These are phyloP conservation scores for Petrocephalus schoutedeni DNA, from an alignment of 2,797 vertebrate species.

Conservation along the genomic window DNA sequence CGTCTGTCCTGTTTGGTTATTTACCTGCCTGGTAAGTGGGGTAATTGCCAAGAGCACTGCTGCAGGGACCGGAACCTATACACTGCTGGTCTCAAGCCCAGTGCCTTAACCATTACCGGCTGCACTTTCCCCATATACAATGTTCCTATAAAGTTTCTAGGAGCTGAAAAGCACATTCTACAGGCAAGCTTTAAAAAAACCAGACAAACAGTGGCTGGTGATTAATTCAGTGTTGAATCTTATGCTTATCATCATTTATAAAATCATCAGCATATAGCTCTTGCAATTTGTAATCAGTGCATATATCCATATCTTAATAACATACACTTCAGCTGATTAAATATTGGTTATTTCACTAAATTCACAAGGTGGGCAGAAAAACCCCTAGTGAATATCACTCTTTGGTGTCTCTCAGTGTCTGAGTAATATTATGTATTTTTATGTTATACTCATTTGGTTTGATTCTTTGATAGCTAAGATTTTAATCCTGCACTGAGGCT, in stretches of 20 bases:
- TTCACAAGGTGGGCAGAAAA: neutral
- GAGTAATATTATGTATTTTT: neutral
- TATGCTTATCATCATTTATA: neutral
- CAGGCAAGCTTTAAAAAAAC: neutral
- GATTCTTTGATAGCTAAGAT: neutral
- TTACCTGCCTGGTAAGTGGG: neutral
- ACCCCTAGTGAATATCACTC: no score
- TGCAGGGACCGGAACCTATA: neutral
- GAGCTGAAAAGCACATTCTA: neutral
- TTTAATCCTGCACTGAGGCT: neutral
- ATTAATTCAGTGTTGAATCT: neutral
- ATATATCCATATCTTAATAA: conserved; percentile 5
- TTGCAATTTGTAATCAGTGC: neutral
- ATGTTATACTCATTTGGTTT: neutral
- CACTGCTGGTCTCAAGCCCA: neutral
- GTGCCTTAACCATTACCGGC: neutral
- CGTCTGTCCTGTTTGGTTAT: neutral
- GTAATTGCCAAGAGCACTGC: neutral
- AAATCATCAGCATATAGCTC: neutral
- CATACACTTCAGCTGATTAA: neutral
- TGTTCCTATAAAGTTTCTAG: neutral
- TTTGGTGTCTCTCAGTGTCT: neutral
- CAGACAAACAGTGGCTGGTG: neutral
- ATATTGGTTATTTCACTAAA: neutral
- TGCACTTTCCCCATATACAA: neutral